Conservation (phyloP, 2,113 vertebrate genomes). For the Dolichallabes microphthalmus region DNA sequence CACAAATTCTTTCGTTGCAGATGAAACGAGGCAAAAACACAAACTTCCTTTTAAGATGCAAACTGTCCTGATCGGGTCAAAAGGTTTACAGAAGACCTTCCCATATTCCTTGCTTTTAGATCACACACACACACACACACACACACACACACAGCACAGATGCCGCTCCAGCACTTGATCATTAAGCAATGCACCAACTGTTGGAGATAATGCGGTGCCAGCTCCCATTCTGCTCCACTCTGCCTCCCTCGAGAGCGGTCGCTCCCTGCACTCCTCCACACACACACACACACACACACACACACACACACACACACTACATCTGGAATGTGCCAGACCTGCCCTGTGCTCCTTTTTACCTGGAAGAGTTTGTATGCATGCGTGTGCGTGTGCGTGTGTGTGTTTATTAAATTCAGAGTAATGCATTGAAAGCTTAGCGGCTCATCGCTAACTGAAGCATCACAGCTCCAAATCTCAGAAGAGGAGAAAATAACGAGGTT, state of each 20-base stretch:
- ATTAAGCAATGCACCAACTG: slow-evolving; percentile 99
- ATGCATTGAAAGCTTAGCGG: slow-evolving; percentile 54
- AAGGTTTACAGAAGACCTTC: slow-evolving; percentile 45
- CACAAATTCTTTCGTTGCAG: slow-evolving; percentile 40
- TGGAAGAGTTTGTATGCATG: slow-evolving; percentile 55
- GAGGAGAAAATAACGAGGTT: slow-evolving; percentile 54
- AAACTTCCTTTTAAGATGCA: slow-evolving; percentile 37
- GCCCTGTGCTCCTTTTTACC: slow-evolving; percentile 71
- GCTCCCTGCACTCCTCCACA: slow-evolving; percentile 71
- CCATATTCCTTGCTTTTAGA: slow-evolving; percentile 36
- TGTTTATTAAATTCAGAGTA: slow-evolving; percentile 62
- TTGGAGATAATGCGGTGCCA: slow-evolving; percentile 96
- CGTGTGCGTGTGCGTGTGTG: slow-evolving; percentile 18
- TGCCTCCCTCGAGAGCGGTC: slow-evolving; percentile 81
- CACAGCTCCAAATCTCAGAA: slow-evolving; percentile 46
- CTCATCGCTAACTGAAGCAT: slow-evolving; percentile 57
- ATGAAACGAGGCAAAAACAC: slow-evolving; percentile 30
- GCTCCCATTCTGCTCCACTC: slow-evolving; percentile 90
- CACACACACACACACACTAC: slow-evolving; percentile 61
- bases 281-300: slow-evolving; percentile 75
- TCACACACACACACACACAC: slow-evolving; percentile 23
- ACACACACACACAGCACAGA: slow-evolving; percentile 77
- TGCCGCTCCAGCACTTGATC: slow-evolving; percentile 94
- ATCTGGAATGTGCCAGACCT: slow-evolving; percentile 84
- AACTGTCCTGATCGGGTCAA: slow-evolving; percentile 38